phyloP scores from a whole-genome alignment of 2,113 vertebrate genomes.

The Psilopogon haemacephalus region DNA sequence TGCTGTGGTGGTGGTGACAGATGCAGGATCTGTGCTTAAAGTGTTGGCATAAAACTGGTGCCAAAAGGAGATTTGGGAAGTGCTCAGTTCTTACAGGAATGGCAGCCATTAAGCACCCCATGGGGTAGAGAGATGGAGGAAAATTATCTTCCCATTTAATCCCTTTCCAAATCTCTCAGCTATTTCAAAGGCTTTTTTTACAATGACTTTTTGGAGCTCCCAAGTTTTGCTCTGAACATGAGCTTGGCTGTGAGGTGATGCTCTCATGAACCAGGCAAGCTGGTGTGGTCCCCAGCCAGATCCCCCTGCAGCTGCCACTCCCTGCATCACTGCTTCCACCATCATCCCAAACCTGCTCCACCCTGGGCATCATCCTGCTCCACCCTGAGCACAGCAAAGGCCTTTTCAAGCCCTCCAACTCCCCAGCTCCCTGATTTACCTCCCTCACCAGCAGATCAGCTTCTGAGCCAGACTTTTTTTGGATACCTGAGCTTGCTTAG shows the following conservation, averaged over 20 bases:
- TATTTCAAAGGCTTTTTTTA: not conserved
- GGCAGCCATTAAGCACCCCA: not conserved
- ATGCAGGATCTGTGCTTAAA: not conserved
- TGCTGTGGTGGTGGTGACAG: not conserved
- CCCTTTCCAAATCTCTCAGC: not conserved
- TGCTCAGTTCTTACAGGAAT: fast-evolving
- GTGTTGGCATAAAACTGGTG: not conserved
- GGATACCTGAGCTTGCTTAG: not conserved
- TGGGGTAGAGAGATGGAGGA: not conserved
- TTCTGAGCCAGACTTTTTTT: not conserved
- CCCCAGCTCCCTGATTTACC: not conserved
- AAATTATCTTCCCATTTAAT: not conserved
- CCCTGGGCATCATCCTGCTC: not conserved
- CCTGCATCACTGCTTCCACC: not conserved
- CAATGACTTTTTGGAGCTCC: not conserved
- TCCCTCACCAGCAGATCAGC: not conserved
- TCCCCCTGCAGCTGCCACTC: not conserved
- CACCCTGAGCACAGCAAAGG: not conserved
- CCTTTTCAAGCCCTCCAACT: not conserved
- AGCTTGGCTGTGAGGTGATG: not conserved
- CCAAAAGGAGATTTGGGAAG: not conserved
- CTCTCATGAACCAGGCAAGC: not conserved
- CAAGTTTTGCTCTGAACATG: fast-evolving
- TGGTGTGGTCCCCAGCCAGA: not conserved
- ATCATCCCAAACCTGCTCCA: not conserved